Base-by-base conservation (phyloP, 2,113 vertebrate species). In the Xiphophorus couchianus region DNA sequence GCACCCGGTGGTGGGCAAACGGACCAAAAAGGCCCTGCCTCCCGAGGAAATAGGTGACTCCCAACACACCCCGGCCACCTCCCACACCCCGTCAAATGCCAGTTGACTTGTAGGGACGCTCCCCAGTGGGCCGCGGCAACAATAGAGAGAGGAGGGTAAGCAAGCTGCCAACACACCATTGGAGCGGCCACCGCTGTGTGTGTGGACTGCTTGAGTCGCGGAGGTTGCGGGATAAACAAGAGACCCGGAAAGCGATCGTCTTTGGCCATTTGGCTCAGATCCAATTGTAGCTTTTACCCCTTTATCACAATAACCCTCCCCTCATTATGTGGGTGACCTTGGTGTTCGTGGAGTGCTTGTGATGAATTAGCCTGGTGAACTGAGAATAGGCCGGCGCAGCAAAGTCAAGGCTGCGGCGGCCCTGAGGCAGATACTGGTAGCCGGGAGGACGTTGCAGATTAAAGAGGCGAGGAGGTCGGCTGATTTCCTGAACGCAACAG, bases 1-100 rank as follows among this genome's bases (percentile, higher is more conserved):
- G 65, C 72, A 44, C 42, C 19, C 80, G 5, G 70, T 10, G 44
- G 44, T 73, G 78, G 89, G 85, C 89, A 84, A 76, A 66, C 72
- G 76, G 60, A 85, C 90, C 86, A 81, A 83, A 37, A 87, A 83
- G 88, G 80, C 84, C 83, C 74, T 29, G 82, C 85, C 90, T 88
- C 84, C 89, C 11, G 89, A 85, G 87, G 79, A 90, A 88, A 88
- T 73, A 87, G 90, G 88, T 89, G 82, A 88, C 80, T 89, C 88
- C 92, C 88, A 83, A 85, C 76, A 83, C 74, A 78, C 12, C 73
- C 51, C 51, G n/a, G 3, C 70, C 70, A 66, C 80, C 79, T 75
- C 75, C 74, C 78, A 84, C 86, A 86, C 62, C 78, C 82, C n/a
- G 78, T 86, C 82, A 90, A 93, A 93, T 89, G 83, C 73, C 91